These are phyloP conservation scores for Propithecus deckenii DNA, from an alignment of 2,797 vertebrate species.

Conservation along the genomic window DNA sequence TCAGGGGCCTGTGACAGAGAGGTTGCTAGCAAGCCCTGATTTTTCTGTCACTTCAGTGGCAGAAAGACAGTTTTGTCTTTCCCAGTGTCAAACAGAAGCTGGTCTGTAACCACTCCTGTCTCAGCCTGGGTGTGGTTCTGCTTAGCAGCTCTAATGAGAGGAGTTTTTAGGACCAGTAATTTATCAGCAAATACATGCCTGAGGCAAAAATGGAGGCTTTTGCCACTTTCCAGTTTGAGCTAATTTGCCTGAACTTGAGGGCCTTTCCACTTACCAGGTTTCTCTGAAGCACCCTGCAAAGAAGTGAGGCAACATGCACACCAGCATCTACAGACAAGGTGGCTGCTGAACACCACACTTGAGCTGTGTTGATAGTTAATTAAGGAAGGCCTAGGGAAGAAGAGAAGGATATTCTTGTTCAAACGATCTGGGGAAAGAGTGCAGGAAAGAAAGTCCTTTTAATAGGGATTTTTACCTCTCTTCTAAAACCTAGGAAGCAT, in stretches of 20 bases:
- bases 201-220: neutral
- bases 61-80: conserved; percentile 13
- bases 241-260: conserved; percentile 43
- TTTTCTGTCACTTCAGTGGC: neutral
- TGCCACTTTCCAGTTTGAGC: conserved; percentile 28
- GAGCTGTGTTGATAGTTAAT: conserved; percentile 24
- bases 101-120: neutral
- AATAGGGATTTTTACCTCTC: neutral
- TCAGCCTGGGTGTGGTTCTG: conserved; percentile 30
- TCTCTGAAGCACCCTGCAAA: neutral
- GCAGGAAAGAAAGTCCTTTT: neutral
- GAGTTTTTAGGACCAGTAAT: neutral
- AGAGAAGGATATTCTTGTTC: neutral
- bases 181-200: neutral
- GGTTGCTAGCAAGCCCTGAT: conserved; percentile 13
- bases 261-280: neutral
- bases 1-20: conserved; percentile 31
- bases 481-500: conserved; percentile 17
- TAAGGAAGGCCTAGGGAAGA: neutral
- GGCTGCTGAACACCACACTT: neutral
- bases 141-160: neutral
- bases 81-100: conserved; percentile 14
- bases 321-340: neutral
- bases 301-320: neutral
- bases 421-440: neutral